Evolutionary conservation across 2,797 vertebrate species (phyloP), one percentile per base, ranked within the genome.

Genomic region (Onychomys leucogaster): DNA sequence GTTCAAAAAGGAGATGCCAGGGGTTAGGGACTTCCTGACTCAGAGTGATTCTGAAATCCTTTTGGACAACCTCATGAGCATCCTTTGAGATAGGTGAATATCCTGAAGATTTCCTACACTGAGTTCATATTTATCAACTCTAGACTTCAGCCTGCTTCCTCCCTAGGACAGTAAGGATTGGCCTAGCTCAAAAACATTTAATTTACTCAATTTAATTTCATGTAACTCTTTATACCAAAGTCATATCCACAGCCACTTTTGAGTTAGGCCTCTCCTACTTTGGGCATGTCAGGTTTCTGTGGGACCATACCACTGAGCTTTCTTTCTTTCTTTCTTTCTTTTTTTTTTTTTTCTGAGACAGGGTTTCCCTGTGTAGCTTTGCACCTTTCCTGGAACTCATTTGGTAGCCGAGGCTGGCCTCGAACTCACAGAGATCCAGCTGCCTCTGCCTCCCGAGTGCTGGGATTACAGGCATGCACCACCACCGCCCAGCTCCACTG

Each of bases 131-230:
- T 23, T 71, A 52, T 73, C 32, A 61, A 27, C 82, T 83, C 65
- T 78, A 63, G 49, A 65, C 46, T 71, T 82, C 59, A 91, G 61
- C 63, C 82, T 85, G 82, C 29, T 57, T 93, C 73, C 52, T 88
- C n/a, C 73, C 46, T 77, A 85, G 55, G 75, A 81, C 71, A 34
- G 34, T 49, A 34, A 57, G 61, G 46, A 55, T n/a, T 43, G 46
- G 25, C 34, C 69, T 69, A 34, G 69, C 78, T 93, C 87, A 95
- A 34, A 94, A 32, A 85, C 0, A 17, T 29, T 83, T 83, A 11
- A 52, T 77, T 76, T 11, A 61, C 61, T 29, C n/a, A 61, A 59
- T 89, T 90, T 90, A 80, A 91, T 85, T 94, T 41, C 73, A 75
- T 59, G 57, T 87, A 65, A 91, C 25, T 82, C 37, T 82, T 76